Base-by-base conservation (phyloP, 2,113 vertebrate species). In the Spermophilus dauricus region DNA sequence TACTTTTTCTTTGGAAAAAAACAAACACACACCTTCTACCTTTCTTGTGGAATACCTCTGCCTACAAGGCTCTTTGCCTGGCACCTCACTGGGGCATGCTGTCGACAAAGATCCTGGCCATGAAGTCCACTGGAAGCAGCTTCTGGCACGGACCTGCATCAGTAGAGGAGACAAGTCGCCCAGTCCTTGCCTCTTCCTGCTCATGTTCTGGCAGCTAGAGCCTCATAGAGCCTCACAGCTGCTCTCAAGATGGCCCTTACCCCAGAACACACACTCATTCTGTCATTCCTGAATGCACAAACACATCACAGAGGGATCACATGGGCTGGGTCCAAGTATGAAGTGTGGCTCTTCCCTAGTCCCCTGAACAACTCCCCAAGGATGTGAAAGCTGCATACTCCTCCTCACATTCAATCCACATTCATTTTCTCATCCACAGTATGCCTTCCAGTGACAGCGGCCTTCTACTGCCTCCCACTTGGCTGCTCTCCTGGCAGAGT, bases 1-100 rank as follows among this genome's bases (percentile, higher is more conserved):
- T 32, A 37, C 26, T 69, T 95, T 81, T 34, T 91, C 69, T 96
- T 42, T 61, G 17, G 45, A 45, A 88, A 90, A 17, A 95, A 65
- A 65, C 3, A 48, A 51, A 51, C 26, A 94, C 12, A 75, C 16
- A 34, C 26, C 22, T 93, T 65, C 45, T 37, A 53, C 32, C 34
- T 70, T 88, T 87, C 83, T 70, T 17, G 45, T 80, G 48, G 67
- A 30, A 96, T 86, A 67, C 30, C 53, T 28, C 22, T 72, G 24
- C 70, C 75, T 78, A 22, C 14, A 51, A 72, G 20, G 37, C 37
- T 34, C 30, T 42, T 37, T n/a, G 78, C 11, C 70, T 61, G 65
- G n/a, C 32, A 37, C 37, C 9, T 58, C 84, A 11, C 16, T 10
- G 78, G 89, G 45, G 84, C 61, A 78, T 11, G n/a, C 26, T 70